Percentiles rank a stretch among this genome's conserved stretches.
Conservation (phyloP, 2,888 invertebrate species). For the Calephelis perditalis region DNA sequence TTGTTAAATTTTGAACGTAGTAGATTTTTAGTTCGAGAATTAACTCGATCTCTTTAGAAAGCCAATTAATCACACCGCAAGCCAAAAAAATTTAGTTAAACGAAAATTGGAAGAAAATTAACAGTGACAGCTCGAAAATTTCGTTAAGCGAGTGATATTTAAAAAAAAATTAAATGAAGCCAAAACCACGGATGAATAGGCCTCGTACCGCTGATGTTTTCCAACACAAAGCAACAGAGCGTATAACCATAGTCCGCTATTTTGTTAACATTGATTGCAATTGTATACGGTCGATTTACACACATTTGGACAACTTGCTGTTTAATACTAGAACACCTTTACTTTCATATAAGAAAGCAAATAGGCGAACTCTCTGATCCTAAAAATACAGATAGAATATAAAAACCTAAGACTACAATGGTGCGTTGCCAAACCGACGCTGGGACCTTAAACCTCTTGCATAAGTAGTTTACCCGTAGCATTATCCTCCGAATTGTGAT, state of each 20-base stretch:
- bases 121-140: constrained; percentile 68
- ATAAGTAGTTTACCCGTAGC: too few species aligned
- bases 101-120: constrained; percentile 62
- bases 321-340: too few species aligned
- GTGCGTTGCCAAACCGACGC: too few species aligned
- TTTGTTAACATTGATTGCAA: constrained; percentile 11
- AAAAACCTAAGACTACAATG: too few species aligned
- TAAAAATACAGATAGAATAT: too few species aligned
- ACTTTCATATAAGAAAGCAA: too few species aligned
- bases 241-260: constrained; percentile 12
- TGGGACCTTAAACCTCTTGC: too few species aligned
- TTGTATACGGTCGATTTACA: too few species aligned
- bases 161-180: constrained; percentile 67
- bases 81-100: constrained; percentile 67
- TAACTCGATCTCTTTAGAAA: constrained; percentile 45
- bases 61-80: constrained; percentile 77
- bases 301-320: too few species aligned
- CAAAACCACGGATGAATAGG: constrained; percentile 72
- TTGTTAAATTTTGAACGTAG: constrained; percentile 71
- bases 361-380: too few species aligned
- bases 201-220: constrained; percentile 16
- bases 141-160: constrained; percentile 73
- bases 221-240: constrained; percentile 2
- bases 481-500: too few species aligned
- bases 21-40: constrained; percentile 42